A percentile compares a stretch with the other conserved stretches of the same genome.
Evolutionary conservation across 2,888 invertebrate species (phyloP).

Genomic region (Atherix ibis): DNA sequence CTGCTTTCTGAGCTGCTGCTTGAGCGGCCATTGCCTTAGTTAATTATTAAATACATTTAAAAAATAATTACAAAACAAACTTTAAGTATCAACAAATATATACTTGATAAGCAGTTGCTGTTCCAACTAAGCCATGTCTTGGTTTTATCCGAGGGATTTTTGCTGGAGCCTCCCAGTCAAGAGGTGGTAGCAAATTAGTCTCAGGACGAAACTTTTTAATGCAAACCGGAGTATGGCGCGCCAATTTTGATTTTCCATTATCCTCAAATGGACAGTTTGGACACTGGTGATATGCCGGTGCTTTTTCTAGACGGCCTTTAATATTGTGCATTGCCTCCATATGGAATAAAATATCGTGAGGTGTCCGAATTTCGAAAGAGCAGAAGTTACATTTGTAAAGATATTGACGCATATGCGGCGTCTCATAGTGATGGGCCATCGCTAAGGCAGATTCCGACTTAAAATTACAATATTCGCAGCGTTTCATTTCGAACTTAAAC

Average conservation of each 20-base stretch:
- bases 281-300: constrained; percentile 79
- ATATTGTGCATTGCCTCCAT: constrained; percentile 83
- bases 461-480: constrained; percentile 79
- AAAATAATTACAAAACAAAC: neutral
- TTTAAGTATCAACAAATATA: too few relatives aligned
- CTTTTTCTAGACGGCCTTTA: constrained; percentile 66
- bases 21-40: constrained; percentile 32
- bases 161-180: constrained; percentile 87
- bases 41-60: neutral
- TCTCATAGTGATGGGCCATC: constrained; percentile 76
- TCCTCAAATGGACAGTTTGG: constrained; percentile 89
- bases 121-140: constrained; percentile 31
- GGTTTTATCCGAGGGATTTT: constrained; percentile 58
- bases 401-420: constrained; percentile 80
- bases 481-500: constrained; percentile 56
- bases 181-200: constrained; percentile 67
- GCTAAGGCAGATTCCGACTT: constrained; percentile 72
- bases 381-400: constrained; percentile 78
- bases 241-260: constrained; percentile 79
- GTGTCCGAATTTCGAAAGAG: constrained; percentile 61
- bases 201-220: constrained; percentile 80
- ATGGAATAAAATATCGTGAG: constrained; percentile 77
- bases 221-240: constrained; percentile 74
- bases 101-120: constrained; percentile 34
- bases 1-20: constrained; percentile 31